Base-by-base conservation (phyloP, 30 jellyfish, hydroid and myxozoan genomes). In the Sanderia malayensis region DNA sequence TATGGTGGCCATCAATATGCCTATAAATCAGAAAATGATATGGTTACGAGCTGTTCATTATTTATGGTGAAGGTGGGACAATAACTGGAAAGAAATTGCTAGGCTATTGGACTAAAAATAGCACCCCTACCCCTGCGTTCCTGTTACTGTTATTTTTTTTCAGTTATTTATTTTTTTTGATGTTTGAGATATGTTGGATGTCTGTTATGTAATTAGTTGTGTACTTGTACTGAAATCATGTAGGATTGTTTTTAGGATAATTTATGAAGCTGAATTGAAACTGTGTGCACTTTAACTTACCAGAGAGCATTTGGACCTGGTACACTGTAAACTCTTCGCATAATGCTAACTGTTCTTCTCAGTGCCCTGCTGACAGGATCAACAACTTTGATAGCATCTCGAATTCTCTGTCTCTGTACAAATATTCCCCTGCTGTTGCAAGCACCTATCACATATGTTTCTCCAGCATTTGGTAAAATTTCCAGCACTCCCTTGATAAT, bases 1-100 rank as follows among this genome's bases (percentile, higher is more conserved):
- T 63, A 30, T 63, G 75, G 59, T 63, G 60, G 29, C 75, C 75
- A 34, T 63, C 75, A 63, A 63, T 30, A 30, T 63, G 75, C 75
- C 75, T 63, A 27, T 18, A 63, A 63, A 41, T 6, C 8, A 8
- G 55, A 41, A 41, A 8, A 41, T 15, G 15, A 41, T 41, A 6
- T 15, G 8, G 55, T 41, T 6, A 41, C 8, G 8, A 41, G 8
- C 15, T 41, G n/a, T n/a, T n/a, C n/a, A n/a, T n/a, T n/a, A n/a
- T n/a, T n/a, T n/a, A n/a, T n/a, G n/a, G n/a, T n/a, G n/a, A n/a
- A n/a, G n/a, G n/a, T n/a, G n/a, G n/a, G n/a, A n/a, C n/a, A 6
- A 41, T 15, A 41, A 41, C 15, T 41, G 55, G 11, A 41, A 41
- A 6, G 8, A 41, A 8, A 6, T 41, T 8, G 8, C 15, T 15